Base-by-base conservation (phyloP, 2,888 invertebrate genomes). In the Sinodicranocentrus sp. region DNA sequence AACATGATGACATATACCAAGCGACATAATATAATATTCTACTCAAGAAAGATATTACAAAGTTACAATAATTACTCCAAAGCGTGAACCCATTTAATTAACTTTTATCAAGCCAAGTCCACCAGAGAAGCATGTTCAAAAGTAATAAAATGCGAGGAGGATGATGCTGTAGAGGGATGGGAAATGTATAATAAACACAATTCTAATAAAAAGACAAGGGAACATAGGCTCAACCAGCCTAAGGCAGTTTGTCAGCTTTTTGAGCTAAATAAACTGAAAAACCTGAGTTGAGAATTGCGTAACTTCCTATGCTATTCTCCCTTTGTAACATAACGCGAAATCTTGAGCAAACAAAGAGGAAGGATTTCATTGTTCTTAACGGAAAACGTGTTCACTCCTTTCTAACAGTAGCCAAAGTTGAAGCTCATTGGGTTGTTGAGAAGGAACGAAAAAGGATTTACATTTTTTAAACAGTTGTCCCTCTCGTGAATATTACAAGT, bases 331-430 rank as follows among this genome's bases (percentile, higher is more conserved):
- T 48, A 48, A 57, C 25, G 52, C 19, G 19, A 52, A 44, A 44
- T 44, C n/a, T 17, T 52, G 52, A 54, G 23, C 21, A 6, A 21
- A n/a, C 54, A 54, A 3, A n/a, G 15, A 48, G 15, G 15, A 54
- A 54, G 21, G 6, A 8, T 54, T 54, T 54, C n/a, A 61, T 61
- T 61, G 61, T 61, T 61, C n/a, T 28, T 61, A 61, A 33, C 61
- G 61, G 61, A 61, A 61, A 61, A 26, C n/a, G 61, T 28, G 61
- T 61, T 28, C 6, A n/a, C 28, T 57, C 25, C n/a, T n/a, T n/a
- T n/a, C n/a, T n/a, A n/a, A n/a, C n/a, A n/a, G n/a, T n/a, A n/a
- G n/a, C n/a, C n/a, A n/a, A n/a, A n/a, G n/a, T n/a, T n/a, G n/a
- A n/a, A n/a, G n/a, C n/a, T n/a, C n/a, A n/a, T n/a, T n/a, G n/a